Evolutionary conservation across 2,797 vertebrate genomes (phyloP).

Genomic region (Gymnothorax javanicus): DNA sequence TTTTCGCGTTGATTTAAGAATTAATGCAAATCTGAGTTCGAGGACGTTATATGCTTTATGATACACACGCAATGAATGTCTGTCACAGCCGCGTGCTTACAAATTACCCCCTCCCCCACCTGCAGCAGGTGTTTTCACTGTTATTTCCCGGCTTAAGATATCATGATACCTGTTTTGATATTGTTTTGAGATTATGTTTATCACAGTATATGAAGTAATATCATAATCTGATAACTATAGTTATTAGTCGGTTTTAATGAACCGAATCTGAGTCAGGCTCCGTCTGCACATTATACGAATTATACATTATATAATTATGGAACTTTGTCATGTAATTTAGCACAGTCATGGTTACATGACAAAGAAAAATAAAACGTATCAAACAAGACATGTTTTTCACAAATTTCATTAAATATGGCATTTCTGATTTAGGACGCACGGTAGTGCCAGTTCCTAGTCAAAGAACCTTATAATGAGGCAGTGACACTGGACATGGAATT

Average conservation of each 20-base stretch:
- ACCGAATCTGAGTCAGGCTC: no score
- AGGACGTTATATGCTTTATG: background rate
- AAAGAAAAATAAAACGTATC: background rate
- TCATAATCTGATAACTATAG: background rate
- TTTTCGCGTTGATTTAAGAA: background rate
- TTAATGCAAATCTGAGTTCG: background rate
- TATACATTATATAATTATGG: background rate
- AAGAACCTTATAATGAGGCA: background rate
- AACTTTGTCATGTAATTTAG: background rate
- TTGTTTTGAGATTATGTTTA: conserved; percentile 1
- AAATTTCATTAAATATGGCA: background rate
- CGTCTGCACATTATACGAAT: background rate
- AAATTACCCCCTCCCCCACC: background rate
- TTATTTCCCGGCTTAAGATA: background rate
- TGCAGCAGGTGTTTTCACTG: background rate
- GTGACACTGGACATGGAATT: background rate
- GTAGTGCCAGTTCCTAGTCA: no score
- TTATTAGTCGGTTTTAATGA: no score
- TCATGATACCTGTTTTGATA: background rate
- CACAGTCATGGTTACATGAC: background rate
- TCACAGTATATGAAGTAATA: background rate
- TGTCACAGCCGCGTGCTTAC: background rate
- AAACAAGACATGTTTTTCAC: background rate
- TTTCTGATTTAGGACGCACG: background rate
- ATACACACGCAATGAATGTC: background rate